Conservation (phyloP, 2,797 vertebrate genomes). For the Periparus ater region DNA sequence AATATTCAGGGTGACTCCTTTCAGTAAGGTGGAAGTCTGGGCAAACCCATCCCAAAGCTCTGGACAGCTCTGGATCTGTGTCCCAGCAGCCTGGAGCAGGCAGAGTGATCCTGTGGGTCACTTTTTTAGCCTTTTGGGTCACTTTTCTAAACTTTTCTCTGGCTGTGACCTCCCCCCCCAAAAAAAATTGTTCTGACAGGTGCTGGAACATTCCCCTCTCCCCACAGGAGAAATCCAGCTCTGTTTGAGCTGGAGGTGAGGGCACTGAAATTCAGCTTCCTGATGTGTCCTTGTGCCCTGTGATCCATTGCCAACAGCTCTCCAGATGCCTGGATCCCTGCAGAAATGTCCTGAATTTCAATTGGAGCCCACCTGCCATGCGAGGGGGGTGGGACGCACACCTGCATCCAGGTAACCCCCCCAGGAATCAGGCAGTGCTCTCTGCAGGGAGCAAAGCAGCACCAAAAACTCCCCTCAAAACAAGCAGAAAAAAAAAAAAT, state of each 20-base stretch:
- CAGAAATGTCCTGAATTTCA: background rate
- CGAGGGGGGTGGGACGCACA: background rate
- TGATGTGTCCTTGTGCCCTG: background rate
- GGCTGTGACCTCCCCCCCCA: background rate
- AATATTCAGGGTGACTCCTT: background rate
- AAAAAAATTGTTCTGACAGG: background rate
- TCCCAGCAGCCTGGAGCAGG: background rate
- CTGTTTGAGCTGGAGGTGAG: background rate
- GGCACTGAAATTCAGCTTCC: background rate
- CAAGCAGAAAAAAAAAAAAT: background rate
- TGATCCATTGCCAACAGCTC: background rate
- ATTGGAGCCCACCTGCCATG: background rate
- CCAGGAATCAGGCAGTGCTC: background rate
- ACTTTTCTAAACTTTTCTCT: background rate
- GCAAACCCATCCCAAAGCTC: background rate
- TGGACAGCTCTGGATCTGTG: background rate
- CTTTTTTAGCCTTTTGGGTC: background rate
- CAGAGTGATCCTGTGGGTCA: background rate
- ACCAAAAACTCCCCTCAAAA: background rate
- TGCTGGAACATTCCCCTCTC: background rate
- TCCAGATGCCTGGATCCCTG: background rate
- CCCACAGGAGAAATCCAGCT: background rate
- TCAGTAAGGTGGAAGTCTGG: background rate
- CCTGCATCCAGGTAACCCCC: background rate
- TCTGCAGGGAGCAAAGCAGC: background rate